phyloP scores from a whole-genome alignment of 2,888 invertebrate genomes.

The Ecliptopera silaceata region DNA sequence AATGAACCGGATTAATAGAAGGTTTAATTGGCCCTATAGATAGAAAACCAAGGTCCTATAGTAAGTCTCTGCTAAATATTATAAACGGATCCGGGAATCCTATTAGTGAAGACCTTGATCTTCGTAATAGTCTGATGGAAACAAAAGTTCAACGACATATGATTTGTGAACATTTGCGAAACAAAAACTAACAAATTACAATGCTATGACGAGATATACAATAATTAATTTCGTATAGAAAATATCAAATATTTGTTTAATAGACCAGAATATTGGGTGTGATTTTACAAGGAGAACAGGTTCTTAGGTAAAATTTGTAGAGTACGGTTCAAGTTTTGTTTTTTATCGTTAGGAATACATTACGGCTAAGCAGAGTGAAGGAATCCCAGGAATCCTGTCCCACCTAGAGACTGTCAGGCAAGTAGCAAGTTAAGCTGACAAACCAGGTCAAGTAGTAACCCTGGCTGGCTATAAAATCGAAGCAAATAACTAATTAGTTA shows the following conservation, averaged over 20 bases:
- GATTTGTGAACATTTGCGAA: slow-evolving; percentile 15
- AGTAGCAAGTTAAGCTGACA: slow-evolving; percentile 37
- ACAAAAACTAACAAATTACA: slow-evolving; percentile 20
- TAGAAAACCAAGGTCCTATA: slow-evolving; percentile 14
- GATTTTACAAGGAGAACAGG: background rate
- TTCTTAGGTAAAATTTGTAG: slow-evolving; percentile 2
- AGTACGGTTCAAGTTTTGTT: background rate
- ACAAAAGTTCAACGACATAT: slow-evolving; percentile 30
- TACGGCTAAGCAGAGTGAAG: slow-evolving; percentile 16
- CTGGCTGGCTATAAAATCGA: slow-evolving; percentile 39
- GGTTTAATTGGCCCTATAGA: background rate
- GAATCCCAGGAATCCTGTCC: slow-evolving; percentile 35
- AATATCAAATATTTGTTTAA: no score
- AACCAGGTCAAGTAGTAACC: slow-evolving; percentile 48
- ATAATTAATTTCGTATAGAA: background rate
- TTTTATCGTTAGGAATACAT: slow-evolving; percentile 18
- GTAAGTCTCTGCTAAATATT: slow-evolving; percentile 24
- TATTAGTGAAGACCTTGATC: slow-evolving; percentile 32
- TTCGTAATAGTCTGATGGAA: slow-evolving; percentile 18
- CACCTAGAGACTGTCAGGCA: slow-evolving; percentile 35
- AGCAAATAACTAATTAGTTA: slow-evolving; percentile 56
- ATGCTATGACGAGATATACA: background rate
- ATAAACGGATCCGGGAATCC: slow-evolving; percentile 31
- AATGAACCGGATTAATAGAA: background rate
- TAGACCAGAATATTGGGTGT: no score